Evolutionary conservation across 2,797 vertebrate species (phyloP), one percentile per base, ranked within the genome.

Genomic region (Macroramphosus scolopax): DNA sequence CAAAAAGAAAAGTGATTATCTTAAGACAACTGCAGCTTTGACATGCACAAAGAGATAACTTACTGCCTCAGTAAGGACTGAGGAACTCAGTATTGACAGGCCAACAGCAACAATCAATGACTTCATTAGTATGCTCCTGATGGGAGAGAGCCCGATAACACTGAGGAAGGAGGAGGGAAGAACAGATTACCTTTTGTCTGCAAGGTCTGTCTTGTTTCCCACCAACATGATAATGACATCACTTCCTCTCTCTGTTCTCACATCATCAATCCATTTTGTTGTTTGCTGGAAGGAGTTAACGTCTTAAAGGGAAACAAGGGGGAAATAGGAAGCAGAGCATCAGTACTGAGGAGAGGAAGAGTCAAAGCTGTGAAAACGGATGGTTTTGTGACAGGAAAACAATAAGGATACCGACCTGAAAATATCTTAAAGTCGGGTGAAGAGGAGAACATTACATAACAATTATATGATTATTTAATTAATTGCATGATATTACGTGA

Each of bases 271-370:
- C 97, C 97, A 99, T 86, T 99, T 99, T 76, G 97, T 98, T 63
- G 97, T 99, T 89, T 99, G 97, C 87, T 99, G 97, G 89, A 99
- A 99, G 35, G 97, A 99, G 88, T 99, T 99, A 79, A 99, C 94
- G 67, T 99, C 97, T 99, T 79, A 16, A 49, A 37, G 18, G 30
- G 11, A 36, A 17, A 44, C 0, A n/a, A 36, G 4, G 9, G 15
- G 8, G 24, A 39, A 15, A 32, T 8, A 31, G 26, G 15, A 45
- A 34, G 14, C n/a, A n/a, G n/a, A n/a, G n/a, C n/a, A n/a, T n/a
- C n/a, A n/a, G n/a, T n/a, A n/a, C n/a, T n/a, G n/a, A n/a, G n/a
- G n/a, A n/a, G n/a, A n/a, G n/a, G n/a, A n/a, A n/a, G n/a, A n/a
- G n/a, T n/a, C n/a, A n/a, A n/a, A n/a, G n/a, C n/a, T n/a, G n/a